phyloP scores from a whole-genome alignment of 2,797 vertebrate species.

The Atherinosoma microstoma region DNA sequence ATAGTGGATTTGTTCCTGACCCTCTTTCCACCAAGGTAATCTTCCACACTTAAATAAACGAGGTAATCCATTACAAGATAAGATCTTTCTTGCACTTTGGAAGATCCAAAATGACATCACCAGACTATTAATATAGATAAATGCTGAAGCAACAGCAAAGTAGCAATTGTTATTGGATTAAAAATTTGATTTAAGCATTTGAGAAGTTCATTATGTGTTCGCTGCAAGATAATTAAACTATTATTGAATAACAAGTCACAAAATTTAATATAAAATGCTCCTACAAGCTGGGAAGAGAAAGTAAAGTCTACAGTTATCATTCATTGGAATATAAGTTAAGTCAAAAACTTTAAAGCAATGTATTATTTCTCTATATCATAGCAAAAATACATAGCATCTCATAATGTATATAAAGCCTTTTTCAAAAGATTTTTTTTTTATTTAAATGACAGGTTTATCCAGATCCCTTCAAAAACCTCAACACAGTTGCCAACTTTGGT shows the following conservation, averaged over 20 bases:
- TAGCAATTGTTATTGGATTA: not conserved
- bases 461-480: too few species aligned
- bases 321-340: not conserved
- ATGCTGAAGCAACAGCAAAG: not conserved
- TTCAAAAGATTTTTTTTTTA: too few species aligned
- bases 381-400: too few species aligned
- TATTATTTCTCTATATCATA: not conserved
- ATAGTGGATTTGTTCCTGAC: conserved; percentile 23
- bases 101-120: conserved; percentile 18
- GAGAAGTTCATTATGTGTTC: too few species aligned
- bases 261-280: not conserved
- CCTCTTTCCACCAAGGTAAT: conserved; percentile 30
- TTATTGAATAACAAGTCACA: too few species aligned
- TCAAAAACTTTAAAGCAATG: not conserved
- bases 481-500: too few species aligned
- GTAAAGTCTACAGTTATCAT: not conserved
- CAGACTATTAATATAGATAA: not conserved
- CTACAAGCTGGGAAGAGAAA: not conserved
- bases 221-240: too few species aligned
- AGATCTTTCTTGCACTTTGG: conserved; percentile 5
- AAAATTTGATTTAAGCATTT: too few species aligned
- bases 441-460: too few species aligned
- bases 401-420: too few species aligned
- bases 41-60: conserved; percentile 12
- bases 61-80: conserved; percentile 13